Evolutionary conservation across 2,113 vertebrate species (phyloP).

Genomic region (Gnathonemus echidnorhynchus): DNA sequence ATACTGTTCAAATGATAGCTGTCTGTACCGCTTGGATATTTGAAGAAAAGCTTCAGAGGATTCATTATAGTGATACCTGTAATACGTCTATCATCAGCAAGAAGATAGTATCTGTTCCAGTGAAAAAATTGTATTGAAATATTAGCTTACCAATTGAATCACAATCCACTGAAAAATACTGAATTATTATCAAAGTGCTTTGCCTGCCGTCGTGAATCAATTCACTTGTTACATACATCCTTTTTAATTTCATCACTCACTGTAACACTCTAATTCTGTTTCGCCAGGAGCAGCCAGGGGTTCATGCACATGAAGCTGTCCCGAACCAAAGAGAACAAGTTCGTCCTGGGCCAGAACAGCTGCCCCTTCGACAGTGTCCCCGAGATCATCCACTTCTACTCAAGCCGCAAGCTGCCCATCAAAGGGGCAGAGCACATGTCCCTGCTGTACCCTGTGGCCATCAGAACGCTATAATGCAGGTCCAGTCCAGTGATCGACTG

Average conservation of each 20-base stretch:
- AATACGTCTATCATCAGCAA: background rate
- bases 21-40: background rate
- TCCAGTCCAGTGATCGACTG: background rate
- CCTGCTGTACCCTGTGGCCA: constrained; percentile 90
- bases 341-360: constrained; percentile 94
- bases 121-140: background rate
- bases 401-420: constrained; percentile 95
- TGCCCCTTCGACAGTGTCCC: constrained; percentile 90
- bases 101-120: no score
- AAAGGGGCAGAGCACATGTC: constrained; percentile 98
- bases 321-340: constrained; percentile 90
- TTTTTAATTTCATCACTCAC: background rate
- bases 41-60: background rate
- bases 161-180: background rate
- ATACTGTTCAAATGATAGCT: background rate
- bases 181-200: background rate
- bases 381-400: constrained; percentile 93
- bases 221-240: background rate
- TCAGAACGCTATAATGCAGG: constrained; percentile 79
- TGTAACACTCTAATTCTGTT: background rate
- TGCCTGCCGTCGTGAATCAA: background rate
- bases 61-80: background rate
- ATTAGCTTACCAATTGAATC: background rate
- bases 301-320: constrained; percentile 99
- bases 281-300: constrained; percentile 88